These are phyloP conservation scores for Apis florea DNA, from an alignment of 1,140 invertebrate genomes.

Conservation along the genomic window DNA sequence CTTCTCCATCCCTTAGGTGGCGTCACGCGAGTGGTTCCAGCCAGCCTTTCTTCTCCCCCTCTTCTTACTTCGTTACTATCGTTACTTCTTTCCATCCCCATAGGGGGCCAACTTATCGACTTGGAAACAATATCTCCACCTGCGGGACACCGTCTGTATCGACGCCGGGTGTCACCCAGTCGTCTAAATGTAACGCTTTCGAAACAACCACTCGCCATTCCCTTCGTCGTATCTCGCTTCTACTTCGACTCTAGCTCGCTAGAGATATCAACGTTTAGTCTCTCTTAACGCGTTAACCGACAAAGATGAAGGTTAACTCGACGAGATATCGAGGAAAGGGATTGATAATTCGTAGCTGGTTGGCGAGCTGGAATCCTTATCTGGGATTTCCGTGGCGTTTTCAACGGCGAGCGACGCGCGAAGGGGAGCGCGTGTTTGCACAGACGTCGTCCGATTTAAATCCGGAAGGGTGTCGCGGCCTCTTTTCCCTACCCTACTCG, in stretches of 20 bases:
- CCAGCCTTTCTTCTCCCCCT: not conserved
- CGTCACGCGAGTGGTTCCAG: slow-evolving; percentile 24
- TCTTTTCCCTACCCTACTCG: slow-evolving; percentile 36
- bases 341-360: slow-evolving; percentile 49
- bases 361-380: slow-evolving; percentile 54
- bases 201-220: not conserved
- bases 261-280: fast-evolving
- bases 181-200: too few relatives aligned
- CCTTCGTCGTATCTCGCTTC: too few relatives aligned
- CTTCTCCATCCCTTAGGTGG: slow-evolving; percentile 54
- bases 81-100: not conserved
- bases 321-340: slow-evolving; percentile 3
- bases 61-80: not conserved
- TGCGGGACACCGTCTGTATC: slow-evolving; percentile 30
- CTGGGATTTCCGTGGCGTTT: slow-evolving; percentile 49
- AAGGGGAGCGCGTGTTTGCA: slow-evolving; percentile 11
- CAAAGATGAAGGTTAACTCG: too few relatives aligned
- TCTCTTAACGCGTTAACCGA: not conserved
- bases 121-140: slow-evolving; percentile 55
- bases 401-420: slow-evolving; percentile 26
- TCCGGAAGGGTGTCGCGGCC: slow-evolving; percentile 46
- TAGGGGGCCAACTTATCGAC: slow-evolving; percentile 52
- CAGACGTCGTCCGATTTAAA: slow-evolving; percentile 43
- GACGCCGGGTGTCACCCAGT: slow-evolving; percentile 21
- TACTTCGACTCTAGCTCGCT: not conserved